Evolutionary conservation across 1,140 invertebrate species (phyloP), one percentile per base, ranked within the genome.

Genomic region (Danaus melanippus): DNA sequence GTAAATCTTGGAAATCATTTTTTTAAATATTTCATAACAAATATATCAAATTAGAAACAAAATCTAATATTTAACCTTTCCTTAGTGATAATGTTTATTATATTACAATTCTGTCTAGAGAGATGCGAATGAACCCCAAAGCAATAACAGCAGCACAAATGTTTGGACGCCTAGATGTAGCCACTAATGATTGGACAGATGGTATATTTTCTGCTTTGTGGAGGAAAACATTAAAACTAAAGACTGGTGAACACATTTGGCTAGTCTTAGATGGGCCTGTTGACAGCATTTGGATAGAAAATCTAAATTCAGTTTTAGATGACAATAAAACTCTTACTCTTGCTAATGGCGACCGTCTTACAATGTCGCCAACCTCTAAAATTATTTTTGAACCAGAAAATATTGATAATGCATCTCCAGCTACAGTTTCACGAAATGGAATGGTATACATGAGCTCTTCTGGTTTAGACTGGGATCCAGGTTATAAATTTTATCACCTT

Each of bases 381-480:
- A 96, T 98, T 56, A 96, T 98, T 65, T 98, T 98, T 79, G 97
- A 98, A 83, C 96, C 96, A 0, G 95, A 98, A 78, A 98, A 98
- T 76, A 97, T 98, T 60, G 96, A 98, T 77, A 98, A 98, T 79
- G 97, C 97, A 1, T 98, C 96, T 12, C 97, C 97, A 7, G 96
- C 97, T 0, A 98, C 97, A 0, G 97, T 98, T 0, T 98, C 96
- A 0, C 89, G 97, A 53, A 98, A 97, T 82, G 97, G 97, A 64
- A 98, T 98, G 96, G 96, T 98, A 0, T 99, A 97, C 78, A 98
- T 99, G 97, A 97, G 96, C 70, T 97, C 96, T 0, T 98, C 96
- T 0, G 96, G 96, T 0, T 85, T 99, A 21, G 93, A 96, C 74
- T 98, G 96, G 93, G 91, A 92, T 72, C 97, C 97, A 77, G 89